These are phyloP conservation scores for Eubasilissa regina DNA, from an alignment of 1,140 invertebrate species.

Conservation along the genomic window DNA sequence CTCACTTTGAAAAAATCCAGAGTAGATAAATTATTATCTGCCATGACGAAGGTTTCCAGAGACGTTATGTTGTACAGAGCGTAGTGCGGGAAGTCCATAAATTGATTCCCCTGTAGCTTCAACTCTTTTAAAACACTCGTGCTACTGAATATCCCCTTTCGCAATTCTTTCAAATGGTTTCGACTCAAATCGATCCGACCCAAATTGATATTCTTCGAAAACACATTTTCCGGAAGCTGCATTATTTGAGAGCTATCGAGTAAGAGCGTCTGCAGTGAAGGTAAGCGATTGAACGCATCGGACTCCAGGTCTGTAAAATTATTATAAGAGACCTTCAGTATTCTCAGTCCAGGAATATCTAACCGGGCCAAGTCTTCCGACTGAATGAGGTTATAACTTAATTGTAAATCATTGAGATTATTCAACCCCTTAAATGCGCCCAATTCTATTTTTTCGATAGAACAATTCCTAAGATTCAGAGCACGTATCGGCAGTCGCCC, in stretches of 20 bases:
- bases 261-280: slow-evolving; percentile 80
- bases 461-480: slow-evolving; percentile 74
- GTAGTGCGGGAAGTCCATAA: slow-evolving; percentile 83
- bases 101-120: slow-evolving; percentile 80
- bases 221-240: slow-evolving; percentile 78
- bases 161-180: slow-evolving; percentile 78
- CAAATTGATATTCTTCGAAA: slow-evolving; percentile 83
- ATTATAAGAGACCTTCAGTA: slow-evolving; percentile 82
- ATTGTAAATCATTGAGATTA: slow-evolving; percentile 75
- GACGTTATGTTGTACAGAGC: slow-evolving; percentile 82
- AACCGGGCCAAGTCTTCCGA: slow-evolving; percentile 78
- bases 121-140: slow-evolving; percentile 84
- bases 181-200: slow-evolving; percentile 80
- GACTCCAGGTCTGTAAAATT: slow-evolving; percentile 82
- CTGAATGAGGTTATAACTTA: slow-evolving; percentile 81
- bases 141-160: slow-evolving; percentile 79
- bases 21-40: slow-evolving; percentile 79
- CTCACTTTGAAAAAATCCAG: slow-evolving; percentile 85
- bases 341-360: slow-evolving; percentile 81
- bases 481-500: slow-evolving; percentile 75
- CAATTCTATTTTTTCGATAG: slow-evolving; percentile 73
- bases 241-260: slow-evolving; percentile 80
- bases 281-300: slow-evolving; percentile 80
- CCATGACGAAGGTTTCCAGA: slow-evolving; percentile 81
- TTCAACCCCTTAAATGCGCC: slow-evolving; percentile 74